These are phyloP conservation scores for Trissoscelio sp. DNA, from an alignment of 2,888 invertebrate genomes.

Conservation along the genomic window DNA sequence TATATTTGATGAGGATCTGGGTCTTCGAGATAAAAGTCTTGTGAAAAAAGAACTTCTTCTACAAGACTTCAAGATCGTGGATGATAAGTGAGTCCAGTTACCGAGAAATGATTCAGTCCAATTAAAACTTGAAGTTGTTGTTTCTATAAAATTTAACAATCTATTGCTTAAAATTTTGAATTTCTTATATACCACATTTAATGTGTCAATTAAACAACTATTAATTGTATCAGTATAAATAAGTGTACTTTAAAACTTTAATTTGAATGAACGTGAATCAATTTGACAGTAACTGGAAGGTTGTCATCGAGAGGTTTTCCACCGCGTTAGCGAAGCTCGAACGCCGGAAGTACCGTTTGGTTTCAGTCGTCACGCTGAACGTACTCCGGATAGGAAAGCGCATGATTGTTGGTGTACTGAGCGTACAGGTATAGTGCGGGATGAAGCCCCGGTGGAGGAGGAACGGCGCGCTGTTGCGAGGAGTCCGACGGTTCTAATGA, in stretches of 20 bases:
- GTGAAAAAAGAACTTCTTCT: background rate
- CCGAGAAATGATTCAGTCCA: background rate
- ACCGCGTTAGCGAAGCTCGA: constrained; percentile 58
- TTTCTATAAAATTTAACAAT: too few relatives aligned
- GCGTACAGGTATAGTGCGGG: constrained; percentile 82
- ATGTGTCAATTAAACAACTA: too few relatives aligned
- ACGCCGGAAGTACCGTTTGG: constrained; percentile 69
- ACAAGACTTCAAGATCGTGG: constrained; percentile 8
- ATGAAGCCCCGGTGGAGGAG: constrained; percentile 80
- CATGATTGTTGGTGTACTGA: constrained; percentile 80
- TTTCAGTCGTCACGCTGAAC: constrained; percentile 80
- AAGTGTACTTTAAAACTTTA: background rate
- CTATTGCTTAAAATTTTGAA: too few relatives aligned
- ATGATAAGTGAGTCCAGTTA: background rate
- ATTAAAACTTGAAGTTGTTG: background rate
- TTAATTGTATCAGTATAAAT: too few relatives aligned
- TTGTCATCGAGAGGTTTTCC: constrained; percentile 31
- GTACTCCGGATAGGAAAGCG: constrained; percentile 81
- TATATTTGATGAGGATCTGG: background rate
- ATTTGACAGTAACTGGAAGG: background rate
- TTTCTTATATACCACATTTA: too few relatives aligned
- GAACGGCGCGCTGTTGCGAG: constrained; percentile 76
- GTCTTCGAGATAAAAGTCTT: constrained; percentile 6
- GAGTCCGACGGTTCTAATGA: constrained; percentile 73
- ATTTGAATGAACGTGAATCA: background rate